These are phyloP conservation scores for Dryobota labecula DNA, from an alignment of 2,888 invertebrate genomes.

Conservation along the genomic window DNA sequence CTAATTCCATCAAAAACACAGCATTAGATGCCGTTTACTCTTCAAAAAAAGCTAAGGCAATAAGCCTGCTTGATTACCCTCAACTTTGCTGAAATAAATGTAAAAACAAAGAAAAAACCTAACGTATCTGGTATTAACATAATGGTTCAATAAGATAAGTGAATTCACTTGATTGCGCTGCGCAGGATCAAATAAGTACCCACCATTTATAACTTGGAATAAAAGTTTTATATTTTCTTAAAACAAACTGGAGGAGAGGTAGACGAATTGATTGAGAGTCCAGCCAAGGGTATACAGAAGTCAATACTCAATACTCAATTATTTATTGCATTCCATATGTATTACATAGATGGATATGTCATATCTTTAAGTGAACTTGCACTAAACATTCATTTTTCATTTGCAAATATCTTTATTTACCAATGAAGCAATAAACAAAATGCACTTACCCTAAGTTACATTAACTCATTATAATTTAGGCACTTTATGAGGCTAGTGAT, in stretches of 20 bases:
- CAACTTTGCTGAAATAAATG: slow-evolving; percentile 44
- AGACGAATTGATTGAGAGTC: slow-evolving; percentile 11
- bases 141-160: slow-evolving; percentile 58
- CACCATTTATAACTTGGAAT: slow-evolving; percentile 45
- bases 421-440: no score
- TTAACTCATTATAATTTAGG: no score
- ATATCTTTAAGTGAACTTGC: no score
- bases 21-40: neutral
- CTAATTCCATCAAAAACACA: neutral
- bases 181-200: slow-evolving; percentile 48
- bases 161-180: slow-evolving; percentile 56
- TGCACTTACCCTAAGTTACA: no score
- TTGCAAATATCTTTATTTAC: no score
- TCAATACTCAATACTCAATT: no score
- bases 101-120: slow-evolving; percentile 54
- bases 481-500: no score
- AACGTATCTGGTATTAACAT: slow-evolving; percentile 44
- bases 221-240: slow-evolving; percentile 38
- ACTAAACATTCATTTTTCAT: no score
- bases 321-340: no score
- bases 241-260: slow-evolving; percentile 22
- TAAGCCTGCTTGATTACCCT: slow-evolving; percentile 33
- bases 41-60: slow-evolving; percentile 25
- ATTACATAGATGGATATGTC: no score
- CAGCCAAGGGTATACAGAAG: slow-evolving; percentile 2